Evolutionary conservation across 2,797 vertebrate genomes (phyloP), one percentile per base, ranked within the genome.

Genomic region (Synanceia verrucosa): DNA sequence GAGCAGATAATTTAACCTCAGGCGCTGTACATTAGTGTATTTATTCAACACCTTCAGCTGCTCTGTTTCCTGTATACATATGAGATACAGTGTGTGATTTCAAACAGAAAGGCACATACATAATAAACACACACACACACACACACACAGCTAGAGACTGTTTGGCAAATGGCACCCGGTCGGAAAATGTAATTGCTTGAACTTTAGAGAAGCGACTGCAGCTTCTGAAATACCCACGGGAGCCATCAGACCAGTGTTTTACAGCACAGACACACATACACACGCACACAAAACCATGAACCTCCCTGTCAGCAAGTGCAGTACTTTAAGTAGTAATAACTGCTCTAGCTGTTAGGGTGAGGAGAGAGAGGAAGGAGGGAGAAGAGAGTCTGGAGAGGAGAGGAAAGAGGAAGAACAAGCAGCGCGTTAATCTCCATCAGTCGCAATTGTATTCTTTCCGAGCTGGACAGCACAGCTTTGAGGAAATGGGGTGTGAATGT

Each of bases 101-200:
- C 13, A 50, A 65, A 52, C 14, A 59, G 34, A 69, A 53, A 73
- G 14, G 59, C 36, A 61, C 47, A 73, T 44, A 50, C 18, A 37
- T 55, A 53, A 75, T 29, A 65, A 65, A 71, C 46, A 59, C 34
- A 73, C 24, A 73, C 24, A 72, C 50, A 70, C 68, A 75, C 60
- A 70, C 53, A 66, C 60, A 50, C 75, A 71, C 46, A 85, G 59
- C 31, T 58, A 50, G 67, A 73, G 80, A 76, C 57, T 78, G 87
- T 78, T 85, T 86, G 80, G 89, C 70, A 89, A 91, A 90, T 87
- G 89, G 87, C 84, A 87, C 48, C 88, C 76, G 51, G 77, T 86
- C 53, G 82, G 83, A 83, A 89, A 90, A 84, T 82, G 88, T 90
- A 92, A 92, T 89, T 91, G 90, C 83, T 86, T 92, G 89, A 92